Conservation (phyloP, 2,797 vertebrate genomes). For the Onychomys torridus region DNA sequence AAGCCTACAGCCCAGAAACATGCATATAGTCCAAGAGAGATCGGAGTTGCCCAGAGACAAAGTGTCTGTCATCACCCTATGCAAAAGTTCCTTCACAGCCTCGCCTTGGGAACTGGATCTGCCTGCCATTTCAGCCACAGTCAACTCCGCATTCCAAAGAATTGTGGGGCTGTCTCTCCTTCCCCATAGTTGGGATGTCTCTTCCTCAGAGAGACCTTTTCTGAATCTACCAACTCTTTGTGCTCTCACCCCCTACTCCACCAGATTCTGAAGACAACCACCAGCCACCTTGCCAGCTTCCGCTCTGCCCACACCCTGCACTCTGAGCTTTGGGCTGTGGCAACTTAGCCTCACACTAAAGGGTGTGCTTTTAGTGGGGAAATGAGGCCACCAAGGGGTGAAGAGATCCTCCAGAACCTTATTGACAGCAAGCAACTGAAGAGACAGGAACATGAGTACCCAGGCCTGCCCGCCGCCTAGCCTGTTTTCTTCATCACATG, state of each 20-base stretch:
- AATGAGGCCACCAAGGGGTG: not conserved
- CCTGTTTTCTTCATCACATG: not conserved
- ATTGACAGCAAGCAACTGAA: not conserved
- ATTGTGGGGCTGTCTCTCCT: not conserved
- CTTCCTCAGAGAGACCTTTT: not conserved
- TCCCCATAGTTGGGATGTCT: not conserved
- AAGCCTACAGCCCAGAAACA: not conserved
- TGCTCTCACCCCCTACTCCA: not conserved
- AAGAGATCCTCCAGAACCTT: not conserved
- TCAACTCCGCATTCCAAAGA: not conserved
- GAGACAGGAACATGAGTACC: not conserved
- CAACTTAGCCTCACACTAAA: not conserved
- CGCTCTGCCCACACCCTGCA: not conserved
- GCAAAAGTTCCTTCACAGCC: not conserved
- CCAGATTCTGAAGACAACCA: not conserved
- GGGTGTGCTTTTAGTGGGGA: not conserved
- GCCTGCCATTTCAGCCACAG: not conserved
- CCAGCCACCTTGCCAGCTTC: not conserved
- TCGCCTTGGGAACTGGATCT: not conserved
- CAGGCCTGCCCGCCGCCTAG: not conserved
- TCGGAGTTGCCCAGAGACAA: not conserved
- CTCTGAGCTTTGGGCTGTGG: not conserved
- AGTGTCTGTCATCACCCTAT: not conserved
- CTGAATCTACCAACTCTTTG: not conserved
- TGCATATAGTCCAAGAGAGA: not conserved